Base-by-base conservation (phyloP, 2,113 vertebrate species). In the Pipa parva region DNA sequence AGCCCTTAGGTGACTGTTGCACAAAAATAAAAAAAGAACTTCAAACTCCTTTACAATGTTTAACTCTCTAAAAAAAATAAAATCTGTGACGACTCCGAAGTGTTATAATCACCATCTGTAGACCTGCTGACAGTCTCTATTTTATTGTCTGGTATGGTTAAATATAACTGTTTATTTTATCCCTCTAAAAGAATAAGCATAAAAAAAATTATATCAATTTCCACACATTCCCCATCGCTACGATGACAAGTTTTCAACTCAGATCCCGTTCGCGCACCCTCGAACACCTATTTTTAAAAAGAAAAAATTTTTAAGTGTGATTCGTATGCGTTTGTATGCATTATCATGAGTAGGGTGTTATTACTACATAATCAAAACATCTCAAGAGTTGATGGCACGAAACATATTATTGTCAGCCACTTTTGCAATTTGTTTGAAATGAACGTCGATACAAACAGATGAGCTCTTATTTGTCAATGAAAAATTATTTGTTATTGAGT, bases 381-480 rank as follows among this genome's bases (percentile, higher is more conserved):
- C 37, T 79, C 74, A 72, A 54, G 77, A 57, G 33, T 48, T 72
- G 45, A 63, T 59, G 61, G 67, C 13, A 71, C 33, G 27, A 70
- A 79, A 79, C 56, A 24, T 80, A 81, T 81, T 79, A 66, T 80
- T 76, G 70, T 59, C 73, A 72, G 73, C 73, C 73, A 73, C 50
- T 61, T n/a, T n/a, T 63, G 59, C 74, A 74, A 68, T 79, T 80
- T 77, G 72, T 74, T 76, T 71, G 75, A 80, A 79, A 80, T 59
- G 71, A 78, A 51, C 73, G 71, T 73, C 71, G 77, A 72, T 75
- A 73, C 77, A 80, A 84, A 83, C 65, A 74, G 75, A 76, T 77
- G 71, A 79, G 75, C 77, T 51, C 77, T 76, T 83, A 64, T 78
- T 85, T 74, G 37, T 82, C 76, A 73, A 75, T 78, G 80, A 78